These are phyloP conservation scores for Agrypnus murinus DNA, from an alignment of 2,888 invertebrate genomes.

Conservation along the genomic window DNA sequence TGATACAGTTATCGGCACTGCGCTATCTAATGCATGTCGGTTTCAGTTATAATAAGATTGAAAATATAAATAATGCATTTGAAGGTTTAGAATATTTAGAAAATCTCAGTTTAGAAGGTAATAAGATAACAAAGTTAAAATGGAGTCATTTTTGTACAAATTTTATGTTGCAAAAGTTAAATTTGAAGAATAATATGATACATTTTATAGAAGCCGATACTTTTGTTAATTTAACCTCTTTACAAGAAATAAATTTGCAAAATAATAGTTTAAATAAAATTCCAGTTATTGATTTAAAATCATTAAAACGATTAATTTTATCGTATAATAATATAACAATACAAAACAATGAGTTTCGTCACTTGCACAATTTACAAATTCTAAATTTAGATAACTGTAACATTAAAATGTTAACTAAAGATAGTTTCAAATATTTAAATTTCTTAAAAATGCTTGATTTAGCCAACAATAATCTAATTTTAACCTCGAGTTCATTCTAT, in stretches of 20 bases:
- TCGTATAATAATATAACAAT: conserved; percentile 56
- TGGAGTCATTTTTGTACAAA: conserved; percentile 31
- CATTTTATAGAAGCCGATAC: conserved; percentile 7
- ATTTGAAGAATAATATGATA: conserved; percentile 44
- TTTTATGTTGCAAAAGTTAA: conserved; percentile 42
- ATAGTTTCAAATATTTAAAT: conserved; percentile 53
- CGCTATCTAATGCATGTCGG: conserved; percentile 16
- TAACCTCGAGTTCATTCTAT: conserved; percentile 47
- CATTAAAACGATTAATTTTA: conserved; percentile 57
- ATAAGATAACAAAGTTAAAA: conserved; percentile 35
- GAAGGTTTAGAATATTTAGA: conserved; percentile 31
- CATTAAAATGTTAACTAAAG: conserved; percentile 12
- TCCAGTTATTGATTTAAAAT: conserved; percentile 49
- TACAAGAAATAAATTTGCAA: conserved; percentile 58
- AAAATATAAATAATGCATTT: conserved; percentile 42
- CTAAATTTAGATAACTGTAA: conserved; percentile 22
- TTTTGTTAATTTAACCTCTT: conserved; percentile 18
- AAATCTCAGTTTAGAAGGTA: conserved; percentile 48
- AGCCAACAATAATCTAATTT: conserved; percentile 54
- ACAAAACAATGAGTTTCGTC: conserved; percentile 7
- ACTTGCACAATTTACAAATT: conserved; percentile 4
- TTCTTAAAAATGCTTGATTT: conserved; percentile 61
- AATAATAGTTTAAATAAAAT: conserved; percentile 58
- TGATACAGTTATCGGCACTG: not conserved
- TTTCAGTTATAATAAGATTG: conserved; percentile 51